A percentile compares a stretch with the other conserved stretches of the same genome.
phyloP scores from a whole-genome alignment of 2,797 vertebrate genomes.

The Gymnoscopelus braueri region DNA sequence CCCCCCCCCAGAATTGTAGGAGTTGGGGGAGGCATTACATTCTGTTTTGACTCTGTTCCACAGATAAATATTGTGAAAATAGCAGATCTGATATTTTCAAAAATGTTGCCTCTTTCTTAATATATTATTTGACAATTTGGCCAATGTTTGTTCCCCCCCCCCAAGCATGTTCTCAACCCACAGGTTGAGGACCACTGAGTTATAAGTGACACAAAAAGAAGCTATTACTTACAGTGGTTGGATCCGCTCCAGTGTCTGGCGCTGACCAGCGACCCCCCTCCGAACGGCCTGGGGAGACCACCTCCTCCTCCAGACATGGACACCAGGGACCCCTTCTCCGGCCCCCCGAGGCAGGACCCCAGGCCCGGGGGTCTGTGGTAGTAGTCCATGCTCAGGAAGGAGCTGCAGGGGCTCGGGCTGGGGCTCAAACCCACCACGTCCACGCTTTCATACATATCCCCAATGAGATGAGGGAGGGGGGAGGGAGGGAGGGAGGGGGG shows the following conservation, averaged over 20 bases:
- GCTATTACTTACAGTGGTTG: slow-evolving; percentile 69
- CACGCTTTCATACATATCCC: slow-evolving; percentile 72
- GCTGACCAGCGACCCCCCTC: slow-evolving; percentile 56
- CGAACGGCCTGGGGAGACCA: slow-evolving; percentile 64
- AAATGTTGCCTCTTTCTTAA: too few species aligned
- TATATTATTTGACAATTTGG: too few species aligned
- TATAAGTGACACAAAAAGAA: too few species aligned
- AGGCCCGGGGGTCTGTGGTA: slow-evolving; percentile 74
- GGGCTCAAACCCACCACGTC: slow-evolving; percentile 70
- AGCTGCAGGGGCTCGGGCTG: slow-evolving; percentile 61
- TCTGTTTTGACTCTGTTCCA: too few species aligned
- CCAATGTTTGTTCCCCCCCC: too few species aligned
- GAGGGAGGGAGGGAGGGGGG: background rate
- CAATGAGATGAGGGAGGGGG: background rate
- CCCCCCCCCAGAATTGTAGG: too few species aligned
- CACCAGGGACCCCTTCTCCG: slow-evolving; percentile 65
- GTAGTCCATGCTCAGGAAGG: slow-evolving; percentile 75
- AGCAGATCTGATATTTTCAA: too few species aligned
- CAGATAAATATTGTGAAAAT: too few species aligned
- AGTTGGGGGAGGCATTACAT: too few species aligned
- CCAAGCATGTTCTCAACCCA: too few species aligned
- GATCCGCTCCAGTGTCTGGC: slow-evolving; percentile 73
- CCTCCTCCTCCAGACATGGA: slow-evolving; percentile 24
- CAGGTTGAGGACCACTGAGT: too few species aligned
- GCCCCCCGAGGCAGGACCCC: slow-evolving; percentile 25